Conservation (phyloP, 2,113 vertebrate genomes). For the Raja brachyura region DNA sequence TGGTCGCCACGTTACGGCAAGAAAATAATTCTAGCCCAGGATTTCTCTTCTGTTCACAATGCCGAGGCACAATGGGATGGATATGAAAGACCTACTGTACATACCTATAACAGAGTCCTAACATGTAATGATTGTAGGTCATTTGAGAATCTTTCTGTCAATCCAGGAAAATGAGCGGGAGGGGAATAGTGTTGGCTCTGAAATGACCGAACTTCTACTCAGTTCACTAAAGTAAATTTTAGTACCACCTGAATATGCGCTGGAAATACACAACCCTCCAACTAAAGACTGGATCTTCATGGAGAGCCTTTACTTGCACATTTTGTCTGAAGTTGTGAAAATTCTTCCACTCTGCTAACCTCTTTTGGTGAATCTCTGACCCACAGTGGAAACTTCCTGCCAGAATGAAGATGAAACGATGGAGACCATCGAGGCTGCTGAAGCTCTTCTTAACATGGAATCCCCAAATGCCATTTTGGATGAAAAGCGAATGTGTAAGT, state of each 20-base stretch:
- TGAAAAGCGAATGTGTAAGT: conserved; percentile 78
- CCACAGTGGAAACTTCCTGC: conserved; percentile 26
- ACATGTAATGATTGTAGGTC: no score
- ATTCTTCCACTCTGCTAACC: not conserved
- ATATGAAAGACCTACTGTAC: no score
- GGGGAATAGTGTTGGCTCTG: not conserved
- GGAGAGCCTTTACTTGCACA: no score
- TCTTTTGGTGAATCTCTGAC: not conserved
- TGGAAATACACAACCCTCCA: not conserved
- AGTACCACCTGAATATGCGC: not conserved
- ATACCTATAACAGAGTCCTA: no score
- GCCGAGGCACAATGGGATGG: no score
- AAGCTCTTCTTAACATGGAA: conserved; percentile 73
- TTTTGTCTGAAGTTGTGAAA: not conserved
- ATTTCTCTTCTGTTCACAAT: no score
- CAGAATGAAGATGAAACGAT: conserved; percentile 56
- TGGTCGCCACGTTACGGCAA: no score
- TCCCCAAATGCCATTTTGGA: conserved; percentile 77
- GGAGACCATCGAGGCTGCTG: conserved; percentile 64
- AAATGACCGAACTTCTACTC: not conserved
- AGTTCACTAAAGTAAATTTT: not conserved
- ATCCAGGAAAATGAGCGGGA: no score
- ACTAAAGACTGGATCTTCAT: not conserved
- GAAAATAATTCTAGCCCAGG: no score
- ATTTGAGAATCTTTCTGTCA: no score